phyloP scores from a whole-genome alignment of 2,797 vertebrate species.

The Poecile montanus region DNA sequence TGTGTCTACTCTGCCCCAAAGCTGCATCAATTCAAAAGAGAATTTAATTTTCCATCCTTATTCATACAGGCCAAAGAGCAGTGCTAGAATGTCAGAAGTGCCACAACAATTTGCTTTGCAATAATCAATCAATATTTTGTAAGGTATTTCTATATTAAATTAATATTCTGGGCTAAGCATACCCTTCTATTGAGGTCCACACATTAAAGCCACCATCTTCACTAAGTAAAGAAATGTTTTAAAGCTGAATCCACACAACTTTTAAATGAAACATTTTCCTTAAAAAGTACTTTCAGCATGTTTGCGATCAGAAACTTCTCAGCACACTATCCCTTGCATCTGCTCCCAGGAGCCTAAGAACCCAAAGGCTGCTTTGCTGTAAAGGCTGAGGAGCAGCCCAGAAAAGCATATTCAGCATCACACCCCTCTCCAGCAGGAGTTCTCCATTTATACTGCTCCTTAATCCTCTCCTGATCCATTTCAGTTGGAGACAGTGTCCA shows the following conservation, averaged over 20 bases:
- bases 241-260: not conserved
- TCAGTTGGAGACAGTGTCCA: not conserved
- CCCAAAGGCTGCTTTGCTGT: not conserved
- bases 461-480: not conserved
- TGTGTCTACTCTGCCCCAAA: not conserved
- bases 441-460: not conserved
- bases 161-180: not conserved
- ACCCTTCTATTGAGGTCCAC: not conserved
- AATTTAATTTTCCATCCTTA: not conserved
- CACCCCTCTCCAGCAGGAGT: not conserved
- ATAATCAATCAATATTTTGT: not conserved
- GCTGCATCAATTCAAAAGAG: not conserved
- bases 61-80: not conserved
- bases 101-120: not conserved
- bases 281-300: not conserved
- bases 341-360: not conserved
- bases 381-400: not conserved
- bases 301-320: not conserved
- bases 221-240: not conserved
- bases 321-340: not conserved
- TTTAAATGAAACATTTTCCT: not conserved
- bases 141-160: not conserved
- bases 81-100: not conserved
- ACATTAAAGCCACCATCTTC: not conserved
- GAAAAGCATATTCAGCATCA: not conserved